Percentiles rank a stretch among this genome's conserved stretches.
These are phyloP conservation scores for Porites australiensis DNA, from an alignment of 64 coral and sea anemone genomes.

Conservation along the genomic window DNA sequence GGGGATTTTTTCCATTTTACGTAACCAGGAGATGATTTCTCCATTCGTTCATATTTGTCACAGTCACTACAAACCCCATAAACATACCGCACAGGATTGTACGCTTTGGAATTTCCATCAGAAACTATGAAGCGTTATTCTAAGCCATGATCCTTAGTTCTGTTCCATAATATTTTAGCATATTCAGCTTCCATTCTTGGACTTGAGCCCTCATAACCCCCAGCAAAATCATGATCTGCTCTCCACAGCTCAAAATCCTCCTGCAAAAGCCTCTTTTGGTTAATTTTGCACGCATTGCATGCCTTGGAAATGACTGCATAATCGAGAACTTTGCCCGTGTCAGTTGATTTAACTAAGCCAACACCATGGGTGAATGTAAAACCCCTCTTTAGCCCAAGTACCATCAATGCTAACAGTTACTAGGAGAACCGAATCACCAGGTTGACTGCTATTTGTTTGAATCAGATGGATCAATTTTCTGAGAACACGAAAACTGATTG, in stretches of 20 bases:
- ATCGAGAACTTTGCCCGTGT: conserved; percentile 58
- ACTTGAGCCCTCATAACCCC: conserved; percentile 53
- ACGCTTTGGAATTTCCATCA: conserved; percentile 68
- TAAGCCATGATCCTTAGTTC: neutral
- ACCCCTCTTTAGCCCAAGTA: conserved; percentile 49
- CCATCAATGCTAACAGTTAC: conserved; percentile 53
- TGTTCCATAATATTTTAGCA: conserved; percentile 48
- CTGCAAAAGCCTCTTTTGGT: conserved; percentile 27
- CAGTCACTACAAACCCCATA: conserved; percentile 52
- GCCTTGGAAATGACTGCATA: conserved; percentile 51
- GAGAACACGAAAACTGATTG: too few relatives aligned
- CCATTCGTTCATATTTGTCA: conserved; percentile 11
- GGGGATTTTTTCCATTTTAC: conserved; percentile 8
- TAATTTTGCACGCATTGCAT: conserved; percentile 45
- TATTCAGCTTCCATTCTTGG: conserved; percentile 61
- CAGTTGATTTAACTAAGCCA: conserved; percentile 63
- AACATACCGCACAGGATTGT: conserved; percentile 27
- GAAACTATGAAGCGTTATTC: conserved; percentile 62
- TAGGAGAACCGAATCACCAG: neutral
- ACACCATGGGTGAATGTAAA: conserved; percentile 58
- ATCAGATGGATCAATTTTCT: neutral
- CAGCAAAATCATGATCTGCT: conserved; percentile 57
- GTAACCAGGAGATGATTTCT: neutral
- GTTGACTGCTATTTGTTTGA: neutral
- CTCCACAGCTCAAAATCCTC: conserved; percentile 60